Evolutionary conservation across 1,140 invertebrate species (phyloP).

Genomic region (Caenorhabditis remanei): DNA sequence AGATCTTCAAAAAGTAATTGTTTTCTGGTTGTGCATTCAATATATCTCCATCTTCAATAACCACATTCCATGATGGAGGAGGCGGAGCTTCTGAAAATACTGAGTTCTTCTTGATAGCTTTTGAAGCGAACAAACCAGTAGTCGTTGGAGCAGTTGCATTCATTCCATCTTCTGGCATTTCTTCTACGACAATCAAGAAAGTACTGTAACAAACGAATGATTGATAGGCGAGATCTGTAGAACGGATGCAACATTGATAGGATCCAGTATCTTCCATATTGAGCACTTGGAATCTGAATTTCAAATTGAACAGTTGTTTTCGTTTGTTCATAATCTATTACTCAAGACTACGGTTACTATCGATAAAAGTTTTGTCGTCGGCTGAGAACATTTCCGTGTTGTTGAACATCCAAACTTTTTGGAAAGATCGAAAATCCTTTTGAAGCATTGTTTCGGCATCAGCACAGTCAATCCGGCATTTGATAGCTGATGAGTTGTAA

Average conservation of each 20-base stretch:
- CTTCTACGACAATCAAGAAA: neutral
- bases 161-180: constrained; percentile 1
- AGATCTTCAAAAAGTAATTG: constrained; percentile 52
- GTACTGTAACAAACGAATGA: constrained; percentile 50
- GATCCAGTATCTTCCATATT: neutral
- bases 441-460: constrained; percentile 32
- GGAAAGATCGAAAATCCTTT: constrained; percentile 17
- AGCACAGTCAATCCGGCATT: constrained; percentile 36
- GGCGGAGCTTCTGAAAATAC: constrained; percentile 11
- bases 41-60: neutral
- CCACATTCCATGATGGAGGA: constrained; percentile 13
- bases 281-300: constrained; percentile 38
- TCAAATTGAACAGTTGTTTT: neutral
- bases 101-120: neutral
- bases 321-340: neutral
- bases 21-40: constrained; percentile 32
- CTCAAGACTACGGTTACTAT: constrained; percentile 28
- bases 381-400: constrained; percentile 50
- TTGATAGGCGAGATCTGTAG: constrained; percentile 31
- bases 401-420: constrained; percentile 47
- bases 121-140: neutral
- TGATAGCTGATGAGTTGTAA: neutral
- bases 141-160: neutral
- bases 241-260: constrained; percentile 42
- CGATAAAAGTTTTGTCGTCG: constrained; percentile 34